Evolutionary conservation across 2,797 vertebrate species (phyloP).

Genomic region (Glyptemys insculpta): DNA sequence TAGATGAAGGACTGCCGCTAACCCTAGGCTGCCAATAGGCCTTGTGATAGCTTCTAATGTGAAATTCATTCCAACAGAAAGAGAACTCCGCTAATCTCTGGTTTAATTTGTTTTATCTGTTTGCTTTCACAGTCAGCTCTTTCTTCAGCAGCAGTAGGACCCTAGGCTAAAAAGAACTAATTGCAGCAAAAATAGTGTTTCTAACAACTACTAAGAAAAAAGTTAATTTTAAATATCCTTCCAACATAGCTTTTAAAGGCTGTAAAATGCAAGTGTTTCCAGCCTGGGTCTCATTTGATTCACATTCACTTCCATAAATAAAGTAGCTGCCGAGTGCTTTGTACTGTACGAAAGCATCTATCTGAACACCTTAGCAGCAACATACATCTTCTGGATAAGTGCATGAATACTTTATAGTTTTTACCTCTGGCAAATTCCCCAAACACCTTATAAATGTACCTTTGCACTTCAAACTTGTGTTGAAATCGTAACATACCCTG

Average conservation of each 20-base stretch:
- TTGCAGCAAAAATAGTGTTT: not conserved
- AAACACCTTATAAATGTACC: not conserved
- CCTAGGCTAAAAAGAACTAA: not conserved
- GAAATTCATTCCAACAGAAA: not conserved
- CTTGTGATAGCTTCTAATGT: not conserved
- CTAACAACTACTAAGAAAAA: not conserved
- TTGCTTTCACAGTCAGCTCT: not conserved
- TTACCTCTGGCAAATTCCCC: conserved; percentile 6
- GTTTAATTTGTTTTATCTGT: not conserved
- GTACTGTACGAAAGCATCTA: not conserved
- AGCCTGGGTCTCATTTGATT: not conserved
- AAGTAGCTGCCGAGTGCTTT: not conserved
- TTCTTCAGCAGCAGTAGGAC: not conserved
- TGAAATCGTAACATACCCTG: not conserved
- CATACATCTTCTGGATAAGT: not conserved
- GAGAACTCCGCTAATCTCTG: not conserved
- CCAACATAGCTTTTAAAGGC: not conserved
- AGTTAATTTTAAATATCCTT: not conserved
- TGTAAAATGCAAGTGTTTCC: not conserved
- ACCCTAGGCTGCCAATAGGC: not conserved
- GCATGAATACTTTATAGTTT: conserved; percentile 14
- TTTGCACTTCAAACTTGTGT: conserved; percentile 26
- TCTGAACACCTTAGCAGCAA: not conserved
- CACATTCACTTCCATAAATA: conserved; percentile 10
- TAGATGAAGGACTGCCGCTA: not conserved